phyloP scores from a whole-genome alignment of 2,113 vertebrate species.

The Neogale vison region DNA sequence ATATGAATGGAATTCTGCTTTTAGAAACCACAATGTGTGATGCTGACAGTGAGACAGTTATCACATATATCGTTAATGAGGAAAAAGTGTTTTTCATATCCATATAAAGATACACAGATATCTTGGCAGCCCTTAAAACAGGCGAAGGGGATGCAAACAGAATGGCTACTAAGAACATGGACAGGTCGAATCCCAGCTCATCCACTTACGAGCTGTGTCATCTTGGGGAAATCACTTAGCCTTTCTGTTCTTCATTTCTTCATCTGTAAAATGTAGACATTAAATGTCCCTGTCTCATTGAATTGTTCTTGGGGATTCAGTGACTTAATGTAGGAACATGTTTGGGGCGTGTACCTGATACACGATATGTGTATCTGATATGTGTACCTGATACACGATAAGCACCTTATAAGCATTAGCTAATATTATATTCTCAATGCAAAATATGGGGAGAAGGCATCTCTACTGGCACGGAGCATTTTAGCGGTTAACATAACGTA shows the following conservation, averaged over 20 bases:
- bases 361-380: neutral
- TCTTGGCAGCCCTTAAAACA: neutral
- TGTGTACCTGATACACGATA: neutral
- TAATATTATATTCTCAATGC: neutral
- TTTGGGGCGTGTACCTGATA: neutral
- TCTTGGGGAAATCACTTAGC: neutral
- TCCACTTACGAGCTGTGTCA: neutral
- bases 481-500: neutral
- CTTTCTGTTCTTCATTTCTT: neutral
- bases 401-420: neutral
- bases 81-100: constrained; percentile 28
- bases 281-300: neutral
- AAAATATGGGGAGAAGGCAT: neutral
- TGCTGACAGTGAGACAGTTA: neutral
- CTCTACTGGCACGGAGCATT: neutral
- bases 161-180: neutral
- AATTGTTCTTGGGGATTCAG: neutral
- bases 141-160: neutral
- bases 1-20: neutral
- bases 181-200: neutral
- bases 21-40: neutral
- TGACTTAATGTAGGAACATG: neutral
- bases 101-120: neutral
- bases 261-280: neutral
- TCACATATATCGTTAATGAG: neutral